Evolutionary conservation across 2,113 vertebrate species (phyloP), one percentile per base, ranked within the genome.

Genomic region (Malaclemys terrapin): DNA sequence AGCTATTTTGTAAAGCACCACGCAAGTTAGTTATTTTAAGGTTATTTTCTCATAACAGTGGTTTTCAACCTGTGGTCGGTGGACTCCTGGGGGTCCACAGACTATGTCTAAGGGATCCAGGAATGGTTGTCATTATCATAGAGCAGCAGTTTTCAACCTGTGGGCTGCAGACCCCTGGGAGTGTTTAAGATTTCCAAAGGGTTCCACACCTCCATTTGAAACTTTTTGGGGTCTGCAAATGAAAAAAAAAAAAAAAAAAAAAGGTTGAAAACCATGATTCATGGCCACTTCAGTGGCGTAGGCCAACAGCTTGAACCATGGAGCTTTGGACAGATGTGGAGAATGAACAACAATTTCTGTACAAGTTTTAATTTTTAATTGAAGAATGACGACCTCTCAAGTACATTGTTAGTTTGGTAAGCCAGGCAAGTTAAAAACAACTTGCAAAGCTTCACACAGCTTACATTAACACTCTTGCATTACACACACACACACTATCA

Each of bases 101-200:
- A 31, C 27, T 31, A 31, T 14, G 27, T 62, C 29, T 62, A 62
- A 62, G 57, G 57, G 12, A 20, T 59, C 25, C 11, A 31, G 5
- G 12, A 62, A 62, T 5, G 27, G 57, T 27, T 57, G 56, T 62
- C 27, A 31, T 31, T 62, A 29, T 12, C 27, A 62, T 13, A 31
- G 27, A 62, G 27, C 0, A 50, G 75, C n/a, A 5, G 2, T 3
- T n/a, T 3, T 62, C 54, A 31, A 4, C 35, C 3, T 1, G 8
- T 42, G 10, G 6, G 12, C 42, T 50, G 3, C 2, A 3, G 59
- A 10, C 22, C 1, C 2, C 24, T 0, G 35, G 0, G 1, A 0
- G 59, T 16, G 59, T 62, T 13, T 62, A 62, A 62, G 57, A 62
- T 31, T 27, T 59, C 11, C 57, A 29, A 59, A 59, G 11, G 27